These are phyloP conservation scores for Phrixothrix hirtus DNA, from an alignment of 2,888 invertebrate genomes.

Conservation along the genomic window DNA sequence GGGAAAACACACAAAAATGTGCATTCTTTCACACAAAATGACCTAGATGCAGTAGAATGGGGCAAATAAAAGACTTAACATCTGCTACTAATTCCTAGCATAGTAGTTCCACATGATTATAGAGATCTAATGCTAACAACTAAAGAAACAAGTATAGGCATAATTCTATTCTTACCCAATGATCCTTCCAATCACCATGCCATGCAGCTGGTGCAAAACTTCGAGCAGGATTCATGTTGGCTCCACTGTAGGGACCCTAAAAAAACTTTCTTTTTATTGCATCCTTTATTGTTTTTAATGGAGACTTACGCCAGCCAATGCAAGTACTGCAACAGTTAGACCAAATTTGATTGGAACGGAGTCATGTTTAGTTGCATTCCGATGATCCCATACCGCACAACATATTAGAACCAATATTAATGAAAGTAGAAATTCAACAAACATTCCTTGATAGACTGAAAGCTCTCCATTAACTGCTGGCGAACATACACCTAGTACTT, in stretches of 20 bases:
- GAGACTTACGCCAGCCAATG: slow-evolving; percentile 65
- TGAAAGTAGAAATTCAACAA: slow-evolving; percentile 69
- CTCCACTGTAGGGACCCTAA: slow-evolving; percentile 63
- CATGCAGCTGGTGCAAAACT: slow-evolving; percentile 73
- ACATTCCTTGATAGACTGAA: slow-evolving; percentile 60
- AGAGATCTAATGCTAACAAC: too few species aligned
- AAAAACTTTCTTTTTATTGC: slow-evolving; percentile 16
- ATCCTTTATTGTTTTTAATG: neutral
- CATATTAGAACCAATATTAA: slow-evolving; percentile 66
- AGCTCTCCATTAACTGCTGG: slow-evolving; percentile 40
- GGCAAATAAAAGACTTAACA: too few species aligned
- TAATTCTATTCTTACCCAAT: slow-evolving; percentile 73
- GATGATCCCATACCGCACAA: slow-evolving; percentile 74
- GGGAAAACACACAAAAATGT: too few species aligned
- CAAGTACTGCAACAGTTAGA: slow-evolving; percentile 66
- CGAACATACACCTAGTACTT: slow-evolving; percentile 43
- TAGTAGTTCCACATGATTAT: too few species aligned
- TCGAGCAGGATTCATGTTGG: slow-evolving; percentile 72
- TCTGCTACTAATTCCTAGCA: too few species aligned
- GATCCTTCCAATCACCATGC: slow-evolving; percentile 66
- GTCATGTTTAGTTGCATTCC: slow-evolving; percentile 67
- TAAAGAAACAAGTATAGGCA: too few species aligned
- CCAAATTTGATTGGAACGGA: slow-evolving; percentile 70
- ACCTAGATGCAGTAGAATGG: too few species aligned
- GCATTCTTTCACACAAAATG: too few species aligned